Conservation (phyloP, 2,888 invertebrate species). For the Drosophila lutescens region DNA sequence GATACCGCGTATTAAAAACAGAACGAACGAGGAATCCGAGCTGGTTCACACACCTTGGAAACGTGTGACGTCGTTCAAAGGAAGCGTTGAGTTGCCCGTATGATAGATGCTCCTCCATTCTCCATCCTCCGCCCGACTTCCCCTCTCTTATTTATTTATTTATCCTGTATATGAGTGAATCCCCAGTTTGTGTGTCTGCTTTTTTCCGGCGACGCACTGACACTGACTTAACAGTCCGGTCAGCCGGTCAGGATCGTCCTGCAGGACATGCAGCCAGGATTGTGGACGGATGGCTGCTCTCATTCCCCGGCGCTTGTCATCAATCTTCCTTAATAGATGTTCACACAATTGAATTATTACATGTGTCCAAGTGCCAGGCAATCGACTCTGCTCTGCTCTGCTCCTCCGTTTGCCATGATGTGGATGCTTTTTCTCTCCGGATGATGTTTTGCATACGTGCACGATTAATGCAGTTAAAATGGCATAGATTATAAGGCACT, state of each 20-base stretch:
- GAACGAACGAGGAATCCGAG: slow-evolving; percentile 19
- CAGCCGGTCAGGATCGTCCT: slow-evolving; percentile 13
- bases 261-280: slow-evolving; percentile 35
- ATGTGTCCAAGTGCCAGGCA: slow-evolving; percentile 77
- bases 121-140: background rate
- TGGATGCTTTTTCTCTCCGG: slow-evolving; percentile 2
- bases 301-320: slow-evolving; percentile 67
- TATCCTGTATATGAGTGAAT: slow-evolving; percentile 34
- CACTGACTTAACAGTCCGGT: slow-evolving; percentile 41
- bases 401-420: background rate
- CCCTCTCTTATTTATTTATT: slow-evolving; percentile 67
- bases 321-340: slow-evolving; percentile 82
- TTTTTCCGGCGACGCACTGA: slow-evolving; percentile 43
- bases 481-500: slow-evolving; percentile 38
- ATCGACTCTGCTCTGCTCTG: slow-evolving; percentile 50
- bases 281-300: slow-evolving; percentile 18
- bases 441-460: slow-evolving; percentile 61
- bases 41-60: slow-evolving; percentile 28
- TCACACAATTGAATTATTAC: slow-evolving; percentile 82
- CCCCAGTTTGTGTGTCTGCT: slow-evolving; percentile 2
- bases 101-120: slow-evolving; percentile 33
- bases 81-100: slow-evolving; percentile 45
- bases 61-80: slow-evolving; percentile 51
- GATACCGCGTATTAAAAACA: slow-evolving; percentile 2
- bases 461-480: slow-evolving; percentile 70